Evolutionary conservation across 2,113 vertebrate species (phyloP), one percentile per base, ranked within the genome.

Genomic region (Peromyscus californicus): DNA sequence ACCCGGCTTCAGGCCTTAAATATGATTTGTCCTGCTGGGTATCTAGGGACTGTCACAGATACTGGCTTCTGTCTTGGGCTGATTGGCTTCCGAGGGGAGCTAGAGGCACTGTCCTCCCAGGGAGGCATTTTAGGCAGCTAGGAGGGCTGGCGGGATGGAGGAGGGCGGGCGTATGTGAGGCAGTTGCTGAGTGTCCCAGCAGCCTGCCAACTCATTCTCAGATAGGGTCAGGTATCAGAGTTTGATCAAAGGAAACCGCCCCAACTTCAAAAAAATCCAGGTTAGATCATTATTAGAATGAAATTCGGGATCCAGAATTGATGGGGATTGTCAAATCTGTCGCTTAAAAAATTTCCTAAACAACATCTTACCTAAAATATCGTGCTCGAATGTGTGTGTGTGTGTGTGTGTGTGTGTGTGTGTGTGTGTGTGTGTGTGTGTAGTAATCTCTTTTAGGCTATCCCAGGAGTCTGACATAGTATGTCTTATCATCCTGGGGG

Each of bases 241-340:
- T n/a, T 7, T 57, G 29, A 33, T 24, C 29, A 70, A 54, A 94
- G 22, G 87, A 94, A 63, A 59, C 17, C 72, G 39, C 74, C 57
- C 13, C 26, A 24, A 4, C 54, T 42, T 94, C 12, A 48, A 61
- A 13, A 13, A 72, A 72, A 61, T 3, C 31, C 7, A 11, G 21
- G 59, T 94, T 89, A 85, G 65, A 36, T 63, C 2, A 61, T 76
- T 93, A 93, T 87, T 5, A 11, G 36, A 97, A 75, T 45, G 87
- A 95, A 84, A 45, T 29, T 85, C 1, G 1, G 8, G 15, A 74
- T 74, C 36, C 33, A 48, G 54, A 92, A 87, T 80, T 70, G n/a
- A 83, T 33, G 78, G 31, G 5, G 45, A 79, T 63, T 93, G 61
- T 93, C 54, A 2, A 88, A 31, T 92, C 10, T 69, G 21, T 54